Conservation (phyloP, 2,113 vertebrate genomes). For the Phoenicopterus ruber region DNA sequence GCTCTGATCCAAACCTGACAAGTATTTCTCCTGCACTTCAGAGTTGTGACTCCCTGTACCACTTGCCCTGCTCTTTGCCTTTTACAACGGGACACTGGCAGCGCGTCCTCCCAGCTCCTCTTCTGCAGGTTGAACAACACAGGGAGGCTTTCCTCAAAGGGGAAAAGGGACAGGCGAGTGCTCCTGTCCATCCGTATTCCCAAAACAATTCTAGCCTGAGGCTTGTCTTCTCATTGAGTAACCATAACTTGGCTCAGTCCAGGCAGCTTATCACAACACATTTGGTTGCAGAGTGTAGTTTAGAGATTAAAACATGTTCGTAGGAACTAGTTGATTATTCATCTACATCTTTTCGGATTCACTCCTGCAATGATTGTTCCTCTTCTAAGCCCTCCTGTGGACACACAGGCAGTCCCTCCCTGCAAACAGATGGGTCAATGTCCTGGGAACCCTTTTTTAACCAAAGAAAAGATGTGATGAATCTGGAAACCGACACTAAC, state of each 20-base stretch:
- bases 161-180: neutral
- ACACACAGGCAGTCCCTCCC: neutral
- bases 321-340: neutral
- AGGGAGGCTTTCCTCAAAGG: neutral
- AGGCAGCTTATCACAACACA: neutral
- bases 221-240: neutral
- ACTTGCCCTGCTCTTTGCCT: neutral
- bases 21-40: neutral
- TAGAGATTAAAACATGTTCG: neutral
- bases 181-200: neutral
- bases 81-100: neutral
- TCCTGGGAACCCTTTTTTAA: neutral
- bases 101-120: neutral
- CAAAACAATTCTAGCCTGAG: neutral
- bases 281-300: neutral
- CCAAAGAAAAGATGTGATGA: neutral
- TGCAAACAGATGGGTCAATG: neutral
- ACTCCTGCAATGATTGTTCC: neutral
- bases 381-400: neutral
- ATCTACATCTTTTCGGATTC: neutral
- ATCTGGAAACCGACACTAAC: neutral
- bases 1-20: neutral
- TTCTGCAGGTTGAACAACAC: neutral
- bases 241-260: neutral
- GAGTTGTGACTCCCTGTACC: neutral